phyloP scores from a whole-genome alignment of 2,797 vertebrate genomes.

The Poliocrania exsul region DNA sequence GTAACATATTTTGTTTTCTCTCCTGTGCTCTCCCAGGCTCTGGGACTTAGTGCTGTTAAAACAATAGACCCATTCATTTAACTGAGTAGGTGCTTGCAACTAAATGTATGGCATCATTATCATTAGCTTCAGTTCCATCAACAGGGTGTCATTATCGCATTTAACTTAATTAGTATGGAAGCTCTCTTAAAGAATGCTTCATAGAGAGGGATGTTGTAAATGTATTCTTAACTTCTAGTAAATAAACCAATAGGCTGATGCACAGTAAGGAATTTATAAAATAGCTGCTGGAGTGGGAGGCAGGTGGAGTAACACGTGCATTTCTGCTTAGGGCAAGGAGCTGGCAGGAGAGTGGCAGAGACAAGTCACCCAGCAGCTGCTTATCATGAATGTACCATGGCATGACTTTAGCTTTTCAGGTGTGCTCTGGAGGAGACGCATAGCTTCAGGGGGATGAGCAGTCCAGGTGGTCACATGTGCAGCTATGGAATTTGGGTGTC shows the following conservation, averaged over 20 bases:
- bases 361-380: neutral
- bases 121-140: conserved; percentile 61
- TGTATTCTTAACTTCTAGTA: conserved; percentile 49
- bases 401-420: neutral
- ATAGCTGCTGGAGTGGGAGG: neutral
- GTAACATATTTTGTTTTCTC: neutral
- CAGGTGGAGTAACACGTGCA: neutral
- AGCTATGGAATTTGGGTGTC: neutral
- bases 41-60: neutral
- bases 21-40: neutral
- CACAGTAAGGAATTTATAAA: conserved; percentile 29
- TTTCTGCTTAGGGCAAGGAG: neutral
- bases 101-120: conserved; percentile 58
- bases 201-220: conserved; percentile 34
- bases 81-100: conserved; percentile 48
- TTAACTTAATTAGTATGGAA: conserved; percentile 72
- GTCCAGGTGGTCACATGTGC: fast-evolving
- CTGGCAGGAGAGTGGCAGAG: neutral
- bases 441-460: neutral
- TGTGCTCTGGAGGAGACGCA: neutral
- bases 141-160: conserved; percentile 56
- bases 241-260: conserved; percentile 58
- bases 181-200: conserved; percentile 48
- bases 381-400: neutral
- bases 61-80: conserved; percentile 51